A percentile compares a stretch with the other conserved stretches of the same genome.
phyloP scores from a whole-genome alignment of 2,797 vertebrate species.

The Siniperca undulata region DNA sequence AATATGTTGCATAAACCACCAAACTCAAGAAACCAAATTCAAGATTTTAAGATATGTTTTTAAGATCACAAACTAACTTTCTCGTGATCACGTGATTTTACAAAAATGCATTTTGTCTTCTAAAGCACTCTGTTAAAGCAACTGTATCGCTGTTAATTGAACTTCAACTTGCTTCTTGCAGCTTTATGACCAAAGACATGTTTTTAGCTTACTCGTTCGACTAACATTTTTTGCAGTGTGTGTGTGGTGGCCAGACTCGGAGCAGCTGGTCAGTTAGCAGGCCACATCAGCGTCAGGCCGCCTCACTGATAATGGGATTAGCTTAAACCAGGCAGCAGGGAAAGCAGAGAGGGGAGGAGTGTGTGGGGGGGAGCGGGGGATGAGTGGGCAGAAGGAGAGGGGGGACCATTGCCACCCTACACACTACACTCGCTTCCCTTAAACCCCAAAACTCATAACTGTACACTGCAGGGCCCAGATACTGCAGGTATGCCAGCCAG shows the following conservation, averaged over 20 bases:
- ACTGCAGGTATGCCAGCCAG: slow-evolving; percentile 47
- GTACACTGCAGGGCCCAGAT: neutral
- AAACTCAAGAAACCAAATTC: neutral
- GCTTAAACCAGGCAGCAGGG: slow-evolving; percentile 78
- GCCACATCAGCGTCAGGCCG: slow-evolving; percentile 86
- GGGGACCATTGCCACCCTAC: neutral
- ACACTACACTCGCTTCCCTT: neutral
- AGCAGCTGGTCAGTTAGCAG: slow-evolving; percentile 95
- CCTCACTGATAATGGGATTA: slow-evolving; percentile 88
- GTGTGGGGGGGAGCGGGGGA: neutral
- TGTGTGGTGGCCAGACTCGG: slow-evolving; percentile 84
- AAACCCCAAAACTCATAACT: slow-evolving; percentile 26
- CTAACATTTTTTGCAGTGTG: slow-evolving; percentile 55
- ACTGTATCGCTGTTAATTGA: neutral
- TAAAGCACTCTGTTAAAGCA: neutral
- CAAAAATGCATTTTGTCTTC: neutral
- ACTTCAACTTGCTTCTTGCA: neutral
- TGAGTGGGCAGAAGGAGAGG: neutral
- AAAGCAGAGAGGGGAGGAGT: slow-evolving; percentile 56
- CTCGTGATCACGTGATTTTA: neutral
- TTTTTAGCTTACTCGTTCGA: neutral
- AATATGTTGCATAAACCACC: neutral
- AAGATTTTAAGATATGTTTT: neutral
- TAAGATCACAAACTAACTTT: neutral
- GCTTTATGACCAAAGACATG: neutral